Evolutionary conservation across 2,113 vertebrate species (phyloP), one percentile per base, ranked within the genome.

Genomic region (Empidonax alnorum): DNA sequence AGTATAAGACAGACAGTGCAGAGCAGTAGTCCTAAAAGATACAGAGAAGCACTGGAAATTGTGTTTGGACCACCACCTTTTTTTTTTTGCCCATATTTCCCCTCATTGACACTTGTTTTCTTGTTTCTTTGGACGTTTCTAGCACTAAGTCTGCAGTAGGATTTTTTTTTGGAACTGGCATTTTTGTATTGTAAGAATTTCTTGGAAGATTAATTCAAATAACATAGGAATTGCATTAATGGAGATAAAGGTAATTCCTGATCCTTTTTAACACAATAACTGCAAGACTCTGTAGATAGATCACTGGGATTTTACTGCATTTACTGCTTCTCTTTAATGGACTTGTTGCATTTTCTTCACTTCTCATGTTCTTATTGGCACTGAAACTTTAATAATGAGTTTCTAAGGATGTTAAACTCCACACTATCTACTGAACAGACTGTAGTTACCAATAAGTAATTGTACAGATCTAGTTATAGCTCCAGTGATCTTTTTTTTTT

Each of bases 61-160:
- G 2, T 39, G 4, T 25, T 87, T 79, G 35, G 12, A 67, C 1
- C 2, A 9, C 2, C 5, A 46, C 17, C 1, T 62, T n/a, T 30
- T 18, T 46, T 76, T 83, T 41, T 59, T 65, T 14, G 5, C 8
- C 31, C 3, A 4, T 37, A 28, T 39, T 53, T 79, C 56, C 33
- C 6, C 10, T 47, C 13, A 17, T 12, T 21, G 6, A 3, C 20
- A 10, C 8, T 61, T 0, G 3, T 42, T 80, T 62, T 72, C 7
- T 49, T 58, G 9, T 23, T 50, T 62, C 15, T 53, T 77, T 59
- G 33, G 10, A 30, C 39, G 6, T 72, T 72, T 17, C 9, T 50
- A 23, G 5, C 9, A 17, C 5, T 46, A 50, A 61, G 10, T n/a
- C 10, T 46, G 21, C 21, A 53, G 19, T 23, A 46, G 23, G 20